Evolutionary conservation across 2,797 vertebrate species (phyloP), one percentile per base, ranked within the genome.

Genomic region (Danio aesculapii): DNA sequence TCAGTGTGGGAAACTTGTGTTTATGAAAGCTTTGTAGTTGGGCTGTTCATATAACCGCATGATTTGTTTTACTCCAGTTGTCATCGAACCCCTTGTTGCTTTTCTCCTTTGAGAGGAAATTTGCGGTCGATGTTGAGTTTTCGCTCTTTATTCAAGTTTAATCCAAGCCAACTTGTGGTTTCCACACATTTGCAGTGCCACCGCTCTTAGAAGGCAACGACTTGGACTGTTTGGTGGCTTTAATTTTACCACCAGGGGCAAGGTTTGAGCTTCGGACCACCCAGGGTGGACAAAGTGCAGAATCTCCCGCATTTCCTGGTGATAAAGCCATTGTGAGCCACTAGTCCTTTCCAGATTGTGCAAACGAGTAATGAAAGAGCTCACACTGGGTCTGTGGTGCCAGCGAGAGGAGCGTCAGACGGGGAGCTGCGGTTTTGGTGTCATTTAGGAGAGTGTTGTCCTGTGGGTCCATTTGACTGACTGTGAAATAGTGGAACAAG

Each of bases 1-100:
- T 90, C 89, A 79, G 89, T 88, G 88, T 93, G 92, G 91, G 92
- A 93, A 94, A 75, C 84, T 77, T 80, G 83, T 85, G 74, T 84
- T 87, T 68, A 66, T 77, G 75, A 78, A 62, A 86, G 81, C 72
- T 84, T 68, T 79, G 76, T 67, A 78, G 68, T 83, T 68, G 75
- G 53, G 66, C 72, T 67, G 59, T 77, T 83, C 41, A 81, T 88
- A 87, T 89, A 88, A 83, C 89, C 91, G 86, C 81, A 17, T 46
- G 53, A 80, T 73, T 16, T 47, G 79, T 79, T 75, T 43, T 64
- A 70, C 12, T 76, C 52, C 55, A 17, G 49, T 55, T 81, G 43
- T 80, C 50, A 41, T 53, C 59, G 0, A 3, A 12, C 6, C 30
- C 10, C 1, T 43, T 53, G 47, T 47, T 79, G 47, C 17, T 53